These are phyloP conservation scores for Rhyacophila evoluta DNA, from an alignment of 2,888 invertebrate species.

Conservation along the genomic window DNA sequence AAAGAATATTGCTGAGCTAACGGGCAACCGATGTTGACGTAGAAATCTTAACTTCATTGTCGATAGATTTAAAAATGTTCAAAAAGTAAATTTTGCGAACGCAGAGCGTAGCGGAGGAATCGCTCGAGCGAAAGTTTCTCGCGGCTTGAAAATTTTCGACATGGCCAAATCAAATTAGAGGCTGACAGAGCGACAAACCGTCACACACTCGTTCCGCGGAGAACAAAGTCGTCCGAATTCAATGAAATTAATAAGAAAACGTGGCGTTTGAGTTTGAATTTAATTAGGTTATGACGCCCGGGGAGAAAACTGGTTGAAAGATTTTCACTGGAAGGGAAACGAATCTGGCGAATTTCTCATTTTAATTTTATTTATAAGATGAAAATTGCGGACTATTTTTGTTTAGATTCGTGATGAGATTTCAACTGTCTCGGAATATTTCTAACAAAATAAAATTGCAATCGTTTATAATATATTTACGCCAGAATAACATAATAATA, in stretches of 20 bases:
- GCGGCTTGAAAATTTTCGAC: constrained; percentile 39
- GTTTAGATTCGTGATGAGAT: background rate
- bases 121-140: constrained; percentile 37
- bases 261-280: constrained; percentile 42
- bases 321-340: background rate
- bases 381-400: background rate
- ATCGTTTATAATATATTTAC: background rate
- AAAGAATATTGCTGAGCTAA: background rate
- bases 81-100: background rate
- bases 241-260: constrained; percentile 49
- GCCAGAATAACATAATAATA: background rate
- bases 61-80: constrained; percentile 5
- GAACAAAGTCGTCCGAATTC: constrained; percentile 45
- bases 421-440: background rate
- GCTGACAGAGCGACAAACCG: constrained; percentile 47
- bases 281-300: constrained; percentile 43
- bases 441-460: background rate
- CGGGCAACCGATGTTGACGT: constrained; percentile 16
- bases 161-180: constrained; percentile 46
- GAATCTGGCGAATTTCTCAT: background rate
- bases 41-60: constrained; percentile 7
- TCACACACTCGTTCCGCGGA: constrained; percentile 45
- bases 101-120: background rate
- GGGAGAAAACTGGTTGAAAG: constrained; percentile 14
- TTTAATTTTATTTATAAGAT: background rate